Evolutionary conservation across 2,113 vertebrate genomes (phyloP).

Genomic region (Leucopsar rothschildi): DNA sequence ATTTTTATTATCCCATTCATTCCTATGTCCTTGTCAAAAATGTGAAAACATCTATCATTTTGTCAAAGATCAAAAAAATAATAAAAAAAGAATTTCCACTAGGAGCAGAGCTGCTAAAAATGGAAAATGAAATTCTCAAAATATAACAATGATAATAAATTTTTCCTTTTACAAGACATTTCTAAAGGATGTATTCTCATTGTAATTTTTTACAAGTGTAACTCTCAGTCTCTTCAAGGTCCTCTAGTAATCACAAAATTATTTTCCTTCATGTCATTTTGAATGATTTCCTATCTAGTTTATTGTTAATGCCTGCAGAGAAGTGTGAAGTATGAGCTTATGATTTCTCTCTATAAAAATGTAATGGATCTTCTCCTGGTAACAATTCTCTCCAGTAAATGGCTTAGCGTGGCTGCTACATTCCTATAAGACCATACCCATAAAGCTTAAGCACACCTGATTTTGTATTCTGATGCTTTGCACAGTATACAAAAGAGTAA

Average conservation of each 20-base stretch:
- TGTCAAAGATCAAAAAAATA: neutral
- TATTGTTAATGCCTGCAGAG: conserved; percentile 38
- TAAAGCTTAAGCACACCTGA: neutral
- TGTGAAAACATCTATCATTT: neutral
- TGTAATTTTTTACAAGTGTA: conserved; percentile 26
- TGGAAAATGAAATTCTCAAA: neutral
- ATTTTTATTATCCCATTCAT: neutral
- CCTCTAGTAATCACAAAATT: neutral
- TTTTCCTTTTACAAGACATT: neutral
- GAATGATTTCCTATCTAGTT: conserved; percentile 47
- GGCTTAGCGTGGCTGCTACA: neutral
- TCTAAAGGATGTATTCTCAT: conserved; percentile 1
- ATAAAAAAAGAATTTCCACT: neutral
- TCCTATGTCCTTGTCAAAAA: neutral
- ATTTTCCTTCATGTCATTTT: conserved; percentile 19
- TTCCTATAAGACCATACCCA: neutral
- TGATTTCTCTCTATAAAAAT: conserved; percentile 26
- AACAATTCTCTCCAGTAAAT: conserved; percentile 1
- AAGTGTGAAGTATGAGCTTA: conserved; percentile 32
- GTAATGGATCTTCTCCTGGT: conserved; percentile 2
- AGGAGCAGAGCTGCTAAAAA: neutral
- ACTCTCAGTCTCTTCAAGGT: neutral
- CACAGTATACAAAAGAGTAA: neutral
- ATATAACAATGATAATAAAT: conserved; percentile 9
- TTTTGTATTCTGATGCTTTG: neutral